Evolutionary conservation across 2,797 vertebrate species (phyloP), one percentile per base, ranked within the genome.

Genomic region (Typhlichthys subterraneus): DNA sequence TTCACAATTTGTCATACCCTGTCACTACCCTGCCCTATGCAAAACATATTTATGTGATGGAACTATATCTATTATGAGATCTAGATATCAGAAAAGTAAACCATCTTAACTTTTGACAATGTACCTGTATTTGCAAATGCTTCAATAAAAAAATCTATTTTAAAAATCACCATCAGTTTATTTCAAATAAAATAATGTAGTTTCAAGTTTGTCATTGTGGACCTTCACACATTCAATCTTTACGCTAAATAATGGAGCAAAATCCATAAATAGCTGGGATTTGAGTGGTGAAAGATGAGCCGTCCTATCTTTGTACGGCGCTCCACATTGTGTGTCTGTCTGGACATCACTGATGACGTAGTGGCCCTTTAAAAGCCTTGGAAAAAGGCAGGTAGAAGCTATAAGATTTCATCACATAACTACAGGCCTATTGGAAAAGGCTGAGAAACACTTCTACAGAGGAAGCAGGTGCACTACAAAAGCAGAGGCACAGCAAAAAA

Each of bases 291-390:
- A 58, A 47, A 13, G 17, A 5, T 56, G 10, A 45, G 42, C 15
- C 57, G 13, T 19, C 15, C 14, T 46, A 47, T 2, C 57, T 38
- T 72, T 45, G 12, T 48, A 49, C 62, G 51, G 53, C 59, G 57
- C 61, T 49, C 14, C 50, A n/a, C 23, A 23, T 54, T 33, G 12
- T 33, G 45, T 33, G 51, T 66, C 46, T 57, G 46, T 59, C 52
- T 63, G 56, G 38, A 64, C 51, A 70, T 63, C 45, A 6, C 19
- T 62, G 51, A 59, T 53, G 70, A 72, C 62, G 70, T 83, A 69
- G 82, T 74, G 66, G 49, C 14, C 59, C 31, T 67, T 60, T 70
- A 75, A 83, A 66, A 73, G 71, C 58, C 67, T 75, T 60, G 50
- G 12, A 63, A 57, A 15, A 65, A 29, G 19, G 55, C 58, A 68